Conservation (phyloP, 1,140 invertebrate species). For the Oscheius sp. region DNA sequence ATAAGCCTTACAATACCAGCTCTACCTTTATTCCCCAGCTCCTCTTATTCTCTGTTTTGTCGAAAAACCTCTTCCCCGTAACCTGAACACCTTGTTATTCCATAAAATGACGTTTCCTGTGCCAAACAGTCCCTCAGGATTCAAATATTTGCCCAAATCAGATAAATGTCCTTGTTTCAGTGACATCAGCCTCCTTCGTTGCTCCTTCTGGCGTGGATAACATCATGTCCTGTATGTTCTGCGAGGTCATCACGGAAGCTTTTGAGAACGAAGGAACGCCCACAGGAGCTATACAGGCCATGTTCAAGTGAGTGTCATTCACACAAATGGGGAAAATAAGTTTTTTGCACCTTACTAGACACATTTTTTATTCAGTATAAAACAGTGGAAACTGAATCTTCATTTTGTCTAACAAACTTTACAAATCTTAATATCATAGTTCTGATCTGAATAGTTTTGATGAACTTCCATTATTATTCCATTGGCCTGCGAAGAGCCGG, state of each 20-base stretch:
- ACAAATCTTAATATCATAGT: no score
- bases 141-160: neutral
- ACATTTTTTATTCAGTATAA: no score
- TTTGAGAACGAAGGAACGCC: constrained; percentile 1
- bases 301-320: neutral
- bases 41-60: neutral
- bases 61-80: no score
- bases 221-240: constrained; percentile 10
- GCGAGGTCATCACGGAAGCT: neutral
- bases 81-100: neutral
- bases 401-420: no score
- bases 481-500: no score
- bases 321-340: neutral
- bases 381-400: no score
- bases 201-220: neutral
- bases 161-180: neutral
- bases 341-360: no score
- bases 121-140: neutral
- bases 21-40: neutral
- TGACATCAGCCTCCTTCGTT: neutral
- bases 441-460: no score
- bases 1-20: neutral
- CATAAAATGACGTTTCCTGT: neutral
- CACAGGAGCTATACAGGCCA: neutral
- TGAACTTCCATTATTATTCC: no score